Base-by-base conservation (phyloP, 2,113 vertebrate species). In the Melanotaenia duboulayi region DNA sequence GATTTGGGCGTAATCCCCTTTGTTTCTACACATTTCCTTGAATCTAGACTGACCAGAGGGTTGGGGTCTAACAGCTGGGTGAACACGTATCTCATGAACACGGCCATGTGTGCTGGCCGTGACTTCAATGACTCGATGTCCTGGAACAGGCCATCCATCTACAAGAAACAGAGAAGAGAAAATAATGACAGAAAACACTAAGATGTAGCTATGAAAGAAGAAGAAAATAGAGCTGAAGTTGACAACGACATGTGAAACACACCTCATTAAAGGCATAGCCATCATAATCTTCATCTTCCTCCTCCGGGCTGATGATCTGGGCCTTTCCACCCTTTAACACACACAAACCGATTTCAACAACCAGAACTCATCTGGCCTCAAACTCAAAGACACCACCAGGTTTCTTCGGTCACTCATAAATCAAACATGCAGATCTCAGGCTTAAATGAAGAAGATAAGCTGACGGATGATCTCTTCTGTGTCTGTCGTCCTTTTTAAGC, bases 51-150 rank as follows among this genome's bases (percentile, higher is more conserved):
- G 48, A 99, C 97, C 95, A 99, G 83, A 1, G 96, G 96, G 61
- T 95, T 95, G 25, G 97, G 97, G 60, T 98, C 97, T 0, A 96
- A 95, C 0, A 95, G 96, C 72, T 98, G 96, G 11, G 94, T 96
- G 90, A 99, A 96, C 87, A 98, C 92, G 35, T 97, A 99, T 75
- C 97, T 94, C 60, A 99, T 91, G 80, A 99, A 98, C 4, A 99
- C 96, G 0, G 92, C 94, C 78, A 99, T 92, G 65, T 99, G 96
- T 0, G 97, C 97, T 0, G 96, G 96, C 0, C 95, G 94, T 0
- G 90, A 88, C 76, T 97, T 98, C 49, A 99, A 86, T 84, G 94
- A 86, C 69, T 93, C 94, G 0, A 99, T 87, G 73, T 98, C 96
- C 90, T 97, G 97, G 91, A 97, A 98, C 0, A 95, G 91, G 22